Evolutionary conservation across 2,888 invertebrate genomes (phyloP), one percentile per base, ranked within the genome.

Genomic region (Phorcus lineatus): DNA sequence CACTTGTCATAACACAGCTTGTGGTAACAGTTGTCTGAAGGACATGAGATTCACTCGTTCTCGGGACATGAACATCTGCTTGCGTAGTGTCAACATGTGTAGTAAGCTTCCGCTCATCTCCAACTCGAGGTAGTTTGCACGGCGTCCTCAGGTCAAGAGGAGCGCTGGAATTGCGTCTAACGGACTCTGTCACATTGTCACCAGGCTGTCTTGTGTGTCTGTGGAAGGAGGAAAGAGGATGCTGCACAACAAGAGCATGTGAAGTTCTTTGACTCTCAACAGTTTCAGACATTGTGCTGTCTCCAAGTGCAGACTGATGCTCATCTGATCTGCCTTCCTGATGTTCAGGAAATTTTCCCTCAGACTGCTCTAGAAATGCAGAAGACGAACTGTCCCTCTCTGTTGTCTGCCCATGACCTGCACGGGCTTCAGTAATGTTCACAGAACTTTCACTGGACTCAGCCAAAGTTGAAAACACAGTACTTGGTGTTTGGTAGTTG

Each of bases 331-430:
- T 47, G 4, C 47, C 13, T 47, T 47, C 47, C 4, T 13, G 62
- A 62, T 2, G 24, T 62, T 16, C 62, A 24, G 7, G 24, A 24
- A 24, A 6, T 4, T 11, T 62, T 11, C 13, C 24, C 28, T 28
- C 62, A 28, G 62, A 16, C 24, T 24, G 47, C 47, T 9, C 47
- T 47, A 47, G 62, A 62, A 24, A 62, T 11, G 62, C 16, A 11
- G 28, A 62, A 62, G 62, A 28, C 62, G 7, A 28, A 62, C 28
- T 62, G 28, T 11, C 47, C 1, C 47, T 13, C 47, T 47, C 47
- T 62, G 62, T 62, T 24, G 62, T 28, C 62, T 62, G 62, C 28
- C 62, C 62, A 62, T 28, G 62, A 28, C 62, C 62, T 62, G 62
- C 62, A 28, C 24, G 62, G 62, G n/a, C 62, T 16, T 24, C 62